A percentile compares a stretch with the other conserved stretches of the same genome.
phyloP scores from a whole-genome alignment of 30 jellyfish, hydroid and myxozoan species.

The Turritopsis rubra region DNA sequence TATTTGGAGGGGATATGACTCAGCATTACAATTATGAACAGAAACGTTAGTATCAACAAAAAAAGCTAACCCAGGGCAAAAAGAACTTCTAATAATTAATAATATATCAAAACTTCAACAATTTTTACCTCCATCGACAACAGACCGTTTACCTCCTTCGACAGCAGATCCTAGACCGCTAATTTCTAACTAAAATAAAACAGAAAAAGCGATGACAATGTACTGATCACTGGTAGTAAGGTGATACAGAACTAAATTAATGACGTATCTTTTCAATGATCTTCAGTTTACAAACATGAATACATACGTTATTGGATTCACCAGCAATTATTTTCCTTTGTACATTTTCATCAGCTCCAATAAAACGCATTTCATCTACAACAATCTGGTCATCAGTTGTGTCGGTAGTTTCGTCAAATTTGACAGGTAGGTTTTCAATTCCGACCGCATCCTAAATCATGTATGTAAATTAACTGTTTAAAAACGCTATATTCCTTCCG shows the following conservation, averaged over 20 bases:
- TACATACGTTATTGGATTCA: background rate
- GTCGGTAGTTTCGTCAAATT: background rate
- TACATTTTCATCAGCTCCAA: slow-evolving; percentile 69
- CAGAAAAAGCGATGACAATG: background rate
- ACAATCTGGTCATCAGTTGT: background rate
- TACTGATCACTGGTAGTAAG: too few species aligned
- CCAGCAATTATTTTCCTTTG: slow-evolving; percentile 4
- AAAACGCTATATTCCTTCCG: background rate
- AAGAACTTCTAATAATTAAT: too few species aligned
- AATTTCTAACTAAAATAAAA: background rate
- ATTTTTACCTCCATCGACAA: background rate
- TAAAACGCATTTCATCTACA: slow-evolving; percentile 34
- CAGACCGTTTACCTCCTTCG: background rate
- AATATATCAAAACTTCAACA: too few species aligned
- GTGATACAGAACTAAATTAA: background rate
- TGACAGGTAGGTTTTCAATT: background rate
- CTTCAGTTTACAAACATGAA: background rate
- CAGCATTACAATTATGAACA: too few species aligned
- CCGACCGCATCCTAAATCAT: background rate
- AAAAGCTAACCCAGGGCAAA: too few species aligned
- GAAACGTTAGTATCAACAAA: too few species aligned
- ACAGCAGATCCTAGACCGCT: background rate
- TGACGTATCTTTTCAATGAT: too few species aligned
- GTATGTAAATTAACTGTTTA: background rate
- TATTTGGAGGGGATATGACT: background rate